Evolutionary conservation across 1,140 invertebrate species (phyloP).

Genomic region (Megalonaias nervosa): DNA sequence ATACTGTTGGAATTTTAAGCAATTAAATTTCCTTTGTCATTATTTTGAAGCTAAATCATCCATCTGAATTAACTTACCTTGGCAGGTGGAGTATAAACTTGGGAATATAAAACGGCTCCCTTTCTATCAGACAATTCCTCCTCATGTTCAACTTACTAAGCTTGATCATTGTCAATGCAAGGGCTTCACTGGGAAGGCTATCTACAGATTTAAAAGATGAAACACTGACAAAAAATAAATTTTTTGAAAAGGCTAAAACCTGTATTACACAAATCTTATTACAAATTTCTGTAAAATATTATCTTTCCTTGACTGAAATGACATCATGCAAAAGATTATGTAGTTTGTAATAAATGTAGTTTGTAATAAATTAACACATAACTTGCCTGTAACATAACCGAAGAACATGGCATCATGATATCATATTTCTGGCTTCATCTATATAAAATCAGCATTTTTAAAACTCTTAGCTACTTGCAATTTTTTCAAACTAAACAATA

Average conservation of each 20-base stretch:
- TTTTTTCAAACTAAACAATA: no score
- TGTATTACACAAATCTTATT: no score
- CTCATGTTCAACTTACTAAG: constrained; percentile 49
- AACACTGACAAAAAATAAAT: background rate
- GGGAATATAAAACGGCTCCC: constrained; percentile 61
- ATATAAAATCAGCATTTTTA: no score
- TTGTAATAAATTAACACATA: background rate
- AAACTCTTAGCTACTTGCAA: no score
- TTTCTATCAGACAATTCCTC: constrained; percentile 51
- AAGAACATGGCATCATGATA: no score
- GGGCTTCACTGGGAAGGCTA: constrained; percentile 45
- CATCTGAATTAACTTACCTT: constrained; percentile 36
- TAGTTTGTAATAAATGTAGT: background rate
- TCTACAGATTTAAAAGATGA: constrained; percentile 35
- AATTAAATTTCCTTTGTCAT: background rate
- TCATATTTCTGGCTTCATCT: no score
- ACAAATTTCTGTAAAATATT: background rate
- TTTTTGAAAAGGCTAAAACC: no score
- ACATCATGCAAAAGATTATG: background rate
- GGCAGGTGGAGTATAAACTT: constrained; percentile 61
- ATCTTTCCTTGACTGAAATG: background rate
- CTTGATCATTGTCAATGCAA: constrained; percentile 39
- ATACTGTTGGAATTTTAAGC: no score
- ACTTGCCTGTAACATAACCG: no score
- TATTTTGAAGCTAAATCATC: background rate